Percentiles rank a stretch among this genome's conserved stretches.
Evolutionary conservation across 2,113 vertebrate genomes (phyloP).

Genomic region (Lepus timidus): DNA sequence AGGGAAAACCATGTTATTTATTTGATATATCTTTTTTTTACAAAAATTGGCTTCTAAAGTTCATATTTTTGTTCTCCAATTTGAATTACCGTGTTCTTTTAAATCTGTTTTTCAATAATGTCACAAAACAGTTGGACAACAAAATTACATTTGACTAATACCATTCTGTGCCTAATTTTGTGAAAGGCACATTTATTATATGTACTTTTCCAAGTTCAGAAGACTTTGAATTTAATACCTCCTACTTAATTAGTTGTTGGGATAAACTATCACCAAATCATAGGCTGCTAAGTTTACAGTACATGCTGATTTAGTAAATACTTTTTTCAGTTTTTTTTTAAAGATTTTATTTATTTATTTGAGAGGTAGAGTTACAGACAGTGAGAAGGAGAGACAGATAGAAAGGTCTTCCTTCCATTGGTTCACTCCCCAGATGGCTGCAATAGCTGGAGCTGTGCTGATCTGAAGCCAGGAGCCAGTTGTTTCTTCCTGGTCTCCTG

Average conservation of each 20-base stretch:
- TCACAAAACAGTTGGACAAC: conserved; percentile 54
- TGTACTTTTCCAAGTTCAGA: conserved; percentile 69
- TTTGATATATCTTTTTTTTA: not conserved
- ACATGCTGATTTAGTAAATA: conserved; percentile 74
- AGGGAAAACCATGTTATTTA: conserved; percentile 41
- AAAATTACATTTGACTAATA: conserved; percentile 65
- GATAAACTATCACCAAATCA: conserved; percentile 76
- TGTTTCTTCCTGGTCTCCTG: too few relatives aligned
- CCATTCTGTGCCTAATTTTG: conserved; percentile 67
- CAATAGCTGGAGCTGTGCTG: too few relatives aligned
- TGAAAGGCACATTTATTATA: conserved; percentile 62
- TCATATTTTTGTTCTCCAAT: conserved; percentile 52
- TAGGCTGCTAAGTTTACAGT: conserved; percentile 69
- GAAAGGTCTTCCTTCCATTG: too few relatives aligned
- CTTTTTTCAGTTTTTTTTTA: conserved; percentile 44
- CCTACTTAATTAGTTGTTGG: conserved; percentile 80
- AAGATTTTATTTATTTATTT: too few relatives aligned
- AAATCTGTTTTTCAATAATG: conserved; percentile 56
- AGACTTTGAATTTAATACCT: conserved; percentile 73
- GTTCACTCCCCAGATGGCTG: too few relatives aligned
- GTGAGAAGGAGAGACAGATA: too few relatives aligned
- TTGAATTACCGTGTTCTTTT: conserved; percentile 60
- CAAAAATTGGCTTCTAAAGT: conserved; percentile 41
- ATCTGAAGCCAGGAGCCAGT: too few relatives aligned
- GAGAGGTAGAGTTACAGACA: too few relatives aligned